Evolutionary conservation across 1,140 invertebrate genomes (phyloP), one percentile per base, ranked within the genome.

Genomic region (Diabrotica virgifera): DNA sequence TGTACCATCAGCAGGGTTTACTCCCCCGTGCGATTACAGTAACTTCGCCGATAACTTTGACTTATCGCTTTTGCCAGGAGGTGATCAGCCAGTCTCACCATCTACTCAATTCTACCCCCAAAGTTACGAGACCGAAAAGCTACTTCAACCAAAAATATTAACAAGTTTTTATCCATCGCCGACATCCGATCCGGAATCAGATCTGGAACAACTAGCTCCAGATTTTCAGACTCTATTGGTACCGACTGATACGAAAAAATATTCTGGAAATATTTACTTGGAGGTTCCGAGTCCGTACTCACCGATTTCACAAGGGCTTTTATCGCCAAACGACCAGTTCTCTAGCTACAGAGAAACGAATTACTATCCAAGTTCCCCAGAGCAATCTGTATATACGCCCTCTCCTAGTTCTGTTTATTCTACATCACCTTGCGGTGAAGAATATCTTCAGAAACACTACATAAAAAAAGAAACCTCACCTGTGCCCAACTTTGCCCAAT

Each of bases 1-100:
- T 63, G 89, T 91, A 74, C 90, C 90, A 36, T 84, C 88, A 66
- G 85, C 88, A 70, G 86, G 87, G 78, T 87, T 85, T 75, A 89
- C 87, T 76, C 85, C 87, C 62, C 87, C 89, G 50, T 86, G 85
- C 73, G 85, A 86, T 72, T 86, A 86, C 78, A 87, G 81, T 67
- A 81, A 82, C 53, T 87, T 87, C 73, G 85, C 87, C 67, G 85
- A 88, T 63, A 83, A 80, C 65, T 91, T 90, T 75, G 89, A 91
- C 77, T 76, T 91, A 72, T 92, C 91, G 38, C 83, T 92, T 36
- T 81, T 92, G 67, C 87, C 90, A 66, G 70, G 81, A 79, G 72
- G 81, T 78, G 81, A 85, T 67, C 81, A 83, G 38, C 82, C 85
- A 66, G 73, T 85, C 67, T 82, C 85, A 68, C 78, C 87, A 72